Percentiles rank a stretch among this genome's conserved stretches.
Conservation (phyloP, 2,113 vertebrate species). For the Fregata magnificens region DNA sequence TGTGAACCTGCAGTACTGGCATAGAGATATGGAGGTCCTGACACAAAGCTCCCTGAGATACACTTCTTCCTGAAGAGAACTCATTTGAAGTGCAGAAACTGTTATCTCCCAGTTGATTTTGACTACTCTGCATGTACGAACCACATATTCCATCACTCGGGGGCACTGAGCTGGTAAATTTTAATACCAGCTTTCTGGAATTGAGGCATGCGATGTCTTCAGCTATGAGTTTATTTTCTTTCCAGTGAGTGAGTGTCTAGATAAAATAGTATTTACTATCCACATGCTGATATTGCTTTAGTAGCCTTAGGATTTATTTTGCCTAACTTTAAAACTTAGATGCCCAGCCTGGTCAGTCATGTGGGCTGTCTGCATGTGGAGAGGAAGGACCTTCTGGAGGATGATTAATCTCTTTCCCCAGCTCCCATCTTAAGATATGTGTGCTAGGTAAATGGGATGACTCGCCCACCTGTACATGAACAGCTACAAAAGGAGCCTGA, state of each 20-base stretch:
- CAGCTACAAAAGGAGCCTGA: not conserved
- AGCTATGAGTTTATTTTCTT: not conserved
- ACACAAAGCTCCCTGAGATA: not conserved
- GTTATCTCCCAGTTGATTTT: not conserved
- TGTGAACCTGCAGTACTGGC: not conserved
- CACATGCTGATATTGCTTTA: not conserved
- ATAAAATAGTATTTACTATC: not conserved
- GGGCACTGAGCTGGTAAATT: not conserved
- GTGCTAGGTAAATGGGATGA: not conserved
- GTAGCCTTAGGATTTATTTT: not conserved
- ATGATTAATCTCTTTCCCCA: not conserved
- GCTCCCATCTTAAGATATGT: not conserved
- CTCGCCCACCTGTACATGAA: not conserved
- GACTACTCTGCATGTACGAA: not conserved
- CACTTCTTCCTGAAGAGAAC: not conserved
- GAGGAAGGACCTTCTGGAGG: not conserved
- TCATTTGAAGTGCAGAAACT: not conserved
- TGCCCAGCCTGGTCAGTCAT: not conserved
- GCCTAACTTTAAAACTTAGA: not conserved
- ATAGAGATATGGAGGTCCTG: not conserved
- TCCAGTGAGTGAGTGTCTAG: not conserved
- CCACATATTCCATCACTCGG: not conserved
- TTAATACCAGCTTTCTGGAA: not conserved
- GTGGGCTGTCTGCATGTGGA: not conserved
- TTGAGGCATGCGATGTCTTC: not conserved